Evolutionary conservation across 2,888 invertebrate species (phyloP), one percentile per base, ranked within the genome.

Genomic region (Chaitophorus viminalis): DNA sequence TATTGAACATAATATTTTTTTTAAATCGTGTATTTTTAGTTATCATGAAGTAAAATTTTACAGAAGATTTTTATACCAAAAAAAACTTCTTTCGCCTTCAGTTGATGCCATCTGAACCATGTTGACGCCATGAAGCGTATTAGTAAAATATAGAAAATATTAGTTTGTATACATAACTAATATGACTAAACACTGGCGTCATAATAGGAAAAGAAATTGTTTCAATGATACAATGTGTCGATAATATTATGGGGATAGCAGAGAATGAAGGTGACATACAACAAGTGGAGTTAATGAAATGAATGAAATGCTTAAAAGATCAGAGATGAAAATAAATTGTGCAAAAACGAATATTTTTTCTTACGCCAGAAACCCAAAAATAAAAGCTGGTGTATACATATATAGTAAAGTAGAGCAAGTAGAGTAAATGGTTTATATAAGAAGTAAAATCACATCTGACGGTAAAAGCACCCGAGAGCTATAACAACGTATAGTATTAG

Each of bases 351-450:
- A 31, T 5, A 14, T 70, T 3, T 14, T 31, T 31, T 39, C 39
- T 39, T 39, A 14, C 14, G 75, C 39, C 75, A 75, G 75, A 39
- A n/a, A 39, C 39, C 75, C 39, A 39, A 75, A 39, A 75, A 75
- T 75, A 39, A 75, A 75, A 75, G 75, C 75, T 39, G 75, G 39
- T 39, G n/a, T 36, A 39, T 31, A 31, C 11, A n/a, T n/a, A 9
- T 21, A 33, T 74, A 33, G 17, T 36, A 39, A 33, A 74, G 14
- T 33, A 33, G 74, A 36, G 11, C 14, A 33, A 21, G 36, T 74
- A 74, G 33, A 33, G 8, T 6, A 74, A 74, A 74, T 39, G 14
- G 39, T 11, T 39, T 21, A 75, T 25, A 11, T 39, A 8, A 25
- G 25, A 25, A 39, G 4, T 4, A 75, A 39, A 75, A 39, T 75